Evolutionary conservation across 2,113 vertebrate genomes (phyloP).

Genomic region (Melanostigma gelatinosum): DNA sequence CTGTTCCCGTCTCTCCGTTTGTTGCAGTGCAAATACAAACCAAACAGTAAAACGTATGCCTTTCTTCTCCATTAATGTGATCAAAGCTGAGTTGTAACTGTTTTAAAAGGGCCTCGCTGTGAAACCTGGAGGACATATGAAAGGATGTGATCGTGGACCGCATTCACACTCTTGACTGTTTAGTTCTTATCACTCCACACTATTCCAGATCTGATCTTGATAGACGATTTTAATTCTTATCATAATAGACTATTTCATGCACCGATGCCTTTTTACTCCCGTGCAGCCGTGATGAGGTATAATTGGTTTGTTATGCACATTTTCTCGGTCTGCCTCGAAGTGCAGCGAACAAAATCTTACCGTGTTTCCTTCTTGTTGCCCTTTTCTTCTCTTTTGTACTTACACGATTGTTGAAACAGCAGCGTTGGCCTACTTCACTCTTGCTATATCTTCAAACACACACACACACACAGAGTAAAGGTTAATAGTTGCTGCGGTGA

Average conservation of each 20-base stretch:
- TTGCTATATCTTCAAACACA: neutral
- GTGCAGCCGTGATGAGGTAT: conserved; percentile 70
- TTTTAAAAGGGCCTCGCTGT: conserved; percentile 62
- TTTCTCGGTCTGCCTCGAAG: conserved; percentile 49
- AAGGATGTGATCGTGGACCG: conserved; percentile 42
- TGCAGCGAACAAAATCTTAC: conserved; percentile 54
- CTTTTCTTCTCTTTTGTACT: conserved; percentile 66
- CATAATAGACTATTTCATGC: conserved; percentile 82
- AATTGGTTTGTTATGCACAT: conserved; percentile 81
- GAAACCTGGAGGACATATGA: conserved; percentile 66
- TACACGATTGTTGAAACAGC: conserved; percentile 35
- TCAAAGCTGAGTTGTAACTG: conserved; percentile 67
- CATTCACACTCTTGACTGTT: conserved; percentile 55
- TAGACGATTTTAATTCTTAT: conserved; percentile 82
- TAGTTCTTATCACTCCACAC: conserved; percentile 68
- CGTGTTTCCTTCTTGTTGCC: conserved; percentile 51
- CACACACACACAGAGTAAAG: conserved; percentile 14
- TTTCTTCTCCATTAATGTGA: conserved; percentile 67
- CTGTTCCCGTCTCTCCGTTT: neutral
- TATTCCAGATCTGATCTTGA: conserved; percentile 75
- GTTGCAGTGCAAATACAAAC: conserved; percentile 6
- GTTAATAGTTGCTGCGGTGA: conserved; percentile 39
- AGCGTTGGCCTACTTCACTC: conserved; percentile 25
- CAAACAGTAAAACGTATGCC: conserved; percentile 48
- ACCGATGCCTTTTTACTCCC: conserved; percentile 73